Conservation (phyloP, 2,113 vertebrate species). For the Dunckerocampus dactyliophorus region DNA sequence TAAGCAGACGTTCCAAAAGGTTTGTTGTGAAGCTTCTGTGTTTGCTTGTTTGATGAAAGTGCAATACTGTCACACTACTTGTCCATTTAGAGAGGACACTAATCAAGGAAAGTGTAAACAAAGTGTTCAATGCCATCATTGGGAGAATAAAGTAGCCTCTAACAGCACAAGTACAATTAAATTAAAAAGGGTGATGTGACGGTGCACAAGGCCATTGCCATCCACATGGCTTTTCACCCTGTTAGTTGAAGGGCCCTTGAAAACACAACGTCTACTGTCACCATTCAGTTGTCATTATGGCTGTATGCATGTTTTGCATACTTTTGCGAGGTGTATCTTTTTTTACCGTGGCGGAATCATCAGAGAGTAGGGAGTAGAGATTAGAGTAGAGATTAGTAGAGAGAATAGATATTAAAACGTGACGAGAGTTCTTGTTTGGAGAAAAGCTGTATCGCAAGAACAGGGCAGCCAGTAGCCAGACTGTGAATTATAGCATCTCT, state of each 20-base stretch:
- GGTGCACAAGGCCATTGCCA: constrained; percentile 14
- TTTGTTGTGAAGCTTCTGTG: no score
- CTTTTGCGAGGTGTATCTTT: background rate
- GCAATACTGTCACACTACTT: background rate
- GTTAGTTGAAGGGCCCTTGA: constrained; percentile 35
- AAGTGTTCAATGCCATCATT: background rate
- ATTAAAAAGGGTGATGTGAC: constrained; percentile 16
- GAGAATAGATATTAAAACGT: no score
- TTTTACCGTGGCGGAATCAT: no score
- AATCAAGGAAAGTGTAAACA: constrained; percentile 1
- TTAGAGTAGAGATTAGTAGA: no score
- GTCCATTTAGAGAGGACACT: background rate
- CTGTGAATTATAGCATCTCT: no score
- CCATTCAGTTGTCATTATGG: no score
- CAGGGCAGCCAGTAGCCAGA: no score
- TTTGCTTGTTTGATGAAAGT: no score
- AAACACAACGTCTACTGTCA: background rate
- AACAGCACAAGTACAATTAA: constrained; percentile 24
- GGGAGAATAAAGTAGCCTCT: background rate
- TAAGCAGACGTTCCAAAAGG: no score
- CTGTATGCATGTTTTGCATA: background rate
- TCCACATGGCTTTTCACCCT: constrained; percentile 22
- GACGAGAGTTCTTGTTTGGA: no score
- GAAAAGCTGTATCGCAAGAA: no score
- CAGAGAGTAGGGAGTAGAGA: no score